phyloP scores from a whole-genome alignment of 2,888 invertebrate species.

The Sinelater perroti region DNA sequence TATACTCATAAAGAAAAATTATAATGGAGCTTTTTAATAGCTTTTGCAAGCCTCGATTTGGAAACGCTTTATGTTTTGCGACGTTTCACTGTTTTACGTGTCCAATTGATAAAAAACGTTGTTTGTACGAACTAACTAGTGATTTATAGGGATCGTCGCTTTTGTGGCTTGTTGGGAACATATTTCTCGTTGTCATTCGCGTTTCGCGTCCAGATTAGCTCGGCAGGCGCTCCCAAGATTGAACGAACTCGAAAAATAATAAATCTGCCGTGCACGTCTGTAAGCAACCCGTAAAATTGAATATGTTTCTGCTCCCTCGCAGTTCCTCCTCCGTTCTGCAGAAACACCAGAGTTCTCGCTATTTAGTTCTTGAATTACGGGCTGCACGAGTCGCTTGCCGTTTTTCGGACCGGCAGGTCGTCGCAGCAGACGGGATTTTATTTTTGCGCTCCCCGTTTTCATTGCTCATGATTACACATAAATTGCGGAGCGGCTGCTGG shows the following conservation, averaged over 20 bases:
- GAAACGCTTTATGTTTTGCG: no score
- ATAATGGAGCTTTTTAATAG: no score
- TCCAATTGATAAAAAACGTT: no score
- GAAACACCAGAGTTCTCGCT: slow-evolving; percentile 32
- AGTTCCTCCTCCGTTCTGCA: slow-evolving; percentile 38
- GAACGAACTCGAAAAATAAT: slow-evolving; percentile 49
- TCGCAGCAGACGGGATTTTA: no score
- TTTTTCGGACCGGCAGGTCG: no score
- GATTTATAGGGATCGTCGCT: no score
- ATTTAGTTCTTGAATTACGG: slow-evolving; percentile 20
- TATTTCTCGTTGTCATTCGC: slow-evolving; percentile 47
- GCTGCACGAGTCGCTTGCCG: not conserved
- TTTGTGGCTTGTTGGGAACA: slow-evolving; percentile 43
- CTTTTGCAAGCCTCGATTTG: no score
- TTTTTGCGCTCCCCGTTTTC: no score
- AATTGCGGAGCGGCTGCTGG: no score
- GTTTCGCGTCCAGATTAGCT: slow-evolving; percentile 47
- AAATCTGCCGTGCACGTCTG: slow-evolving; percentile 48
- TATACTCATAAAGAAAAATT: slow-evolving; percentile 39
- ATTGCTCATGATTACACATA: no score
- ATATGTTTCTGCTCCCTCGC: slow-evolving; percentile 45
- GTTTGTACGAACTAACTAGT: no score
- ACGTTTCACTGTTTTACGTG: no score
- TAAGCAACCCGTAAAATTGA: slow-evolving; percentile 52
- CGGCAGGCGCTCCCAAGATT: slow-evolving; percentile 48